Evolutionary conservation across 2,888 invertebrate genomes (phyloP).

Genomic region (Lepetodrilus schrolli): DNA sequence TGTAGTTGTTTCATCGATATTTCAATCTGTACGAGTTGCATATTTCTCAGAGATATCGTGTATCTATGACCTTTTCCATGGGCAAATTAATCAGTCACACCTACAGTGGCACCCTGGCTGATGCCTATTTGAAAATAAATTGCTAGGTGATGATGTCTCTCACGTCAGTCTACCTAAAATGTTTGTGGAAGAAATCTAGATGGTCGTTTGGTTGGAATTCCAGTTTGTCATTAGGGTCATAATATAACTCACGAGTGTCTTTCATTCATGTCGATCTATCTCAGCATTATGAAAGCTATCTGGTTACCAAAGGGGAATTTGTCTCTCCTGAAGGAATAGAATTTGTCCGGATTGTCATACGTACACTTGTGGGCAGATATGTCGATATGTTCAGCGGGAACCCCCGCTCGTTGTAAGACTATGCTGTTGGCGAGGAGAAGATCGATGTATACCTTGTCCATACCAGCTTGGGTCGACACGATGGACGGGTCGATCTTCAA

Average conservation of each 20-base stretch:
- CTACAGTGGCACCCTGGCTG: too few relatives aligned
- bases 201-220: not conserved
- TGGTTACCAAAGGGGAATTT: slow-evolving; percentile 59
- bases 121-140: too few relatives aligned
- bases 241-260: not conserved
- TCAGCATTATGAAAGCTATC: slow-evolving; percentile 50
- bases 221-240: not conserved
- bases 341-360: slow-evolving; percentile 42
- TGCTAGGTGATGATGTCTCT: too few relatives aligned
- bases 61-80: too few relatives aligned
- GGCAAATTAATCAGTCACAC: too few relatives aligned
- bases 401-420: slow-evolving; percentile 46
- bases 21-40: too few relatives aligned
- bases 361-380: slow-evolving; percentile 45
- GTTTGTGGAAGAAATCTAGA: too few relatives aligned
- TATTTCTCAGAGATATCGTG: too few relatives aligned
- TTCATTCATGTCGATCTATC: not conserved
- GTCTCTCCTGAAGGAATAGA: slow-evolving; percentile 52
- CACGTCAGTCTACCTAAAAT: too few relatives aligned
- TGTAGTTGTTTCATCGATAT: too few relatives aligned
- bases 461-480: slow-evolving; percentile 23
- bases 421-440: slow-evolving; percentile 48
- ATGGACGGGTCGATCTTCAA: slow-evolving; percentile 41
- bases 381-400: slow-evolving; percentile 49
- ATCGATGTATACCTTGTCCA: slow-evolving; percentile 38